Evolutionary conservation across 2,797 vertebrate genomes (phyloP).

Genomic region (Argyrosomus regius): DNA sequence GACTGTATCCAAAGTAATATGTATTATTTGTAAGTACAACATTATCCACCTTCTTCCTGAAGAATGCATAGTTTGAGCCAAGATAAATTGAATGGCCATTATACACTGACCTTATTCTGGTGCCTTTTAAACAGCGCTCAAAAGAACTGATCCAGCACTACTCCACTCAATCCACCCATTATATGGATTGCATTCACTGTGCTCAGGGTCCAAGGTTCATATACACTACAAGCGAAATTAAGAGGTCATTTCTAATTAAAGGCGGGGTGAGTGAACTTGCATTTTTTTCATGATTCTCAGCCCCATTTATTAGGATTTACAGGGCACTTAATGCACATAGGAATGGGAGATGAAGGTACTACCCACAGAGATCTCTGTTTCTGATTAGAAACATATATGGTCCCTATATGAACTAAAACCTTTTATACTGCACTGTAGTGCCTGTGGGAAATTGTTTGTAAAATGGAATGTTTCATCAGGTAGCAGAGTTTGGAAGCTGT

Average conservation of each 20-base stretch:
- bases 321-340: background rate
- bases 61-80: slow-evolving; percentile 6
- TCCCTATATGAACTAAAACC: background rate
- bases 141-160: slow-evolving; percentile 4
- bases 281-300: background rate
- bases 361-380: background rate
- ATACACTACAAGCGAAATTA: background rate
- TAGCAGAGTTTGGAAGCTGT: slow-evolving; percentile 30
- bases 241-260: background rate
- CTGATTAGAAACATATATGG: background rate
- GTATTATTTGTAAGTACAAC: background rate
- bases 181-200: background rate
- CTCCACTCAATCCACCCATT: background rate
- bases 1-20: slow-evolving; percentile 3
- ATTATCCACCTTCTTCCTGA: background rate
- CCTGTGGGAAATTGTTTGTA: slow-evolving; percentile 19
- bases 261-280: background rate
- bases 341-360: background rate
- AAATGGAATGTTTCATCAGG: slow-evolving; percentile 26
- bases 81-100: background rate
- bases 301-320: background rate
- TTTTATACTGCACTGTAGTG: slow-evolving; percentile 5
- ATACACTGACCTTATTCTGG: background rate
- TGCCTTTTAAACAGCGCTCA: background rate
- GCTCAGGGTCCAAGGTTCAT: background rate